These are phyloP conservation scores for Lerema accius DNA, from an alignment of 1,140 invertebrate species.

Conservation along the genomic window DNA sequence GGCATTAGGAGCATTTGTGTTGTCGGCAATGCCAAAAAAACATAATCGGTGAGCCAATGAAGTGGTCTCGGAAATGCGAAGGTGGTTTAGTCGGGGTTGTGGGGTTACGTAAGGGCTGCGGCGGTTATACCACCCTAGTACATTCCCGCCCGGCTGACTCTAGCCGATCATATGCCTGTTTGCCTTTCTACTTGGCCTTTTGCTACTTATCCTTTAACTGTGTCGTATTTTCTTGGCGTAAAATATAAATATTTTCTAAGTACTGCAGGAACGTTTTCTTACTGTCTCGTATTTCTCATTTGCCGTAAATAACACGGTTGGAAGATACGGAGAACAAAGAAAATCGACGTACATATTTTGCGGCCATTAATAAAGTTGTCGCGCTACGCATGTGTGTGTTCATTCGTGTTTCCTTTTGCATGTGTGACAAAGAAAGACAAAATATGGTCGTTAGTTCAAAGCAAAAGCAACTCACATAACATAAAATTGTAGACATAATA, in stretches of 20 bases:
- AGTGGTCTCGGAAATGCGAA: conserved; percentile 56
- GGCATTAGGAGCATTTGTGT: conserved; percentile 10
- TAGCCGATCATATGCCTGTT: conserved; percentile 47
- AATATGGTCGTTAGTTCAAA: too few species aligned
- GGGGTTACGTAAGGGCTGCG: conserved; percentile 59
- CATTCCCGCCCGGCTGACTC: conserved; percentile 35
- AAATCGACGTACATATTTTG: too few species aligned
- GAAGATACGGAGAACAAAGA: too few species aligned
- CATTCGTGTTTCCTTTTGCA: too few species aligned
- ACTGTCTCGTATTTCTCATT: too few species aligned
- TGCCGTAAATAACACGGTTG: too few species aligned
- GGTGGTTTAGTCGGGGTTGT: conserved; percentile 43
- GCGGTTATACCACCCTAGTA: conserved; percentile 29
- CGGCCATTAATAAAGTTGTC: too few species aligned
- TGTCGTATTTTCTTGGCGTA: conserved; percentile 5
- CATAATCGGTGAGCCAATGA: conserved; percentile 34
- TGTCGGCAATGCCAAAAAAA: conserved; percentile 26
- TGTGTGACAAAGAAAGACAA: too few species aligned
- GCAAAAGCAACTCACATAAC: too few species aligned
- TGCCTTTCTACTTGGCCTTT: conserved; percentile 50
- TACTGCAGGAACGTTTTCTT: too few species aligned
- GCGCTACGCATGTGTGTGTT: too few species aligned
- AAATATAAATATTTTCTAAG: background rate
- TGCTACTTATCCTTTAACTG: conserved; percentile 29
- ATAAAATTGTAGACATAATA: too few species aligned